These are phyloP conservation scores for Oreochromis spilurus DNA, from an alignment of 2,113 vertebrate genomes.

Conservation along the genomic window DNA sequence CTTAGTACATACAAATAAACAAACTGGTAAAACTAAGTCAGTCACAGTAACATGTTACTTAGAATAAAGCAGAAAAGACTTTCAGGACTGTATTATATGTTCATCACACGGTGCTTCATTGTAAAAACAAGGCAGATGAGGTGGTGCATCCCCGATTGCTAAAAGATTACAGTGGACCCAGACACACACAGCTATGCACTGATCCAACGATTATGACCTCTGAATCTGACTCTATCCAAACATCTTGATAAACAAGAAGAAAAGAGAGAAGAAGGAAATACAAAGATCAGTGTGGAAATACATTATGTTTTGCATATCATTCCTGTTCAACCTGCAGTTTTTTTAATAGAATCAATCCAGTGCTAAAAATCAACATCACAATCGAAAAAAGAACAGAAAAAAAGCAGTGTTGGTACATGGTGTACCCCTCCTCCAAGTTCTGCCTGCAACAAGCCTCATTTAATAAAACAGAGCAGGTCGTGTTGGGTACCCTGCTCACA, in stretches of 20 bases:
- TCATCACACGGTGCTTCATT: neutral
- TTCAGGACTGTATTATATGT: neutral
- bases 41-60: slow-evolving; percentile 56
- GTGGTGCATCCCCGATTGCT: neutral
- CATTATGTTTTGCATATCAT: neutral
- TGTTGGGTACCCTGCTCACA: neutral
- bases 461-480: neutral
- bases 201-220: neutral
- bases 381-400: neutral
- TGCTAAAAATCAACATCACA: neutral
- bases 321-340: slow-evolving; percentile 1
- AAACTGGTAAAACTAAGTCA: slow-evolving; percentile 1
- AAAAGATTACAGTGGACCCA: neutral
- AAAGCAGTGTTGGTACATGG: neutral
- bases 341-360: neutral
- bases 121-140: neutral
- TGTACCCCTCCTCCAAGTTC: neutral
- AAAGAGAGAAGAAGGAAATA: neutral
- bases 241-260: neutral
- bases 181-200: neutral
- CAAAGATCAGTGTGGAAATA: neutral
- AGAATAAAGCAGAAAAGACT: neutral
- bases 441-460: neutral
- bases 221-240: neutral
- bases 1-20: neutral